Evolutionary conservation across 2,797 vertebrate genomes (phyloP).

Genomic region (Sebastes vulpes): DNA sequence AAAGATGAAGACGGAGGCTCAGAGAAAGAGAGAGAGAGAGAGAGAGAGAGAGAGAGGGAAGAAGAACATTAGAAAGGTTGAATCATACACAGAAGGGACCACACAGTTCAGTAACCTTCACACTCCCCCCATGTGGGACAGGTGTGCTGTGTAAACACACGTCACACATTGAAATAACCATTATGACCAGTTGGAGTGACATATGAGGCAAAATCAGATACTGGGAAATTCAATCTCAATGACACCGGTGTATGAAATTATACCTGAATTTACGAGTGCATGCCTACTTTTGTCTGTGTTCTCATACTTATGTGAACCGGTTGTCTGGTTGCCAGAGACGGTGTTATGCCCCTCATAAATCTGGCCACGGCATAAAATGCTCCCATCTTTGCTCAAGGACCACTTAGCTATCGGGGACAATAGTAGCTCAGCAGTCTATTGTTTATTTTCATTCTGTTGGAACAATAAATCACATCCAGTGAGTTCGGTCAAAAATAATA

Average conservation of each 20-base stretch:
- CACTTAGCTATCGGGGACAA: background rate
- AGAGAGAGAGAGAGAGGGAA: background rate
- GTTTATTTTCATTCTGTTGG: background rate
- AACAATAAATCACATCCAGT: background rate
- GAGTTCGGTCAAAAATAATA: background rate
- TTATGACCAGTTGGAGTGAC: background rate
- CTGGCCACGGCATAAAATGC: background rate
- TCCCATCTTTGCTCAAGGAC: background rate
- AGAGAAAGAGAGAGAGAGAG: background rate
- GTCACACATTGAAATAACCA: background rate
- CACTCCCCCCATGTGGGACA: background rate
- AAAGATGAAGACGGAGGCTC: constrained; percentile 9
- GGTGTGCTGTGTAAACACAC: constrained; percentile 1
- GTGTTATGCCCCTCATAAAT: background rate
- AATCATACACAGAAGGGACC: constrained; percentile 1
- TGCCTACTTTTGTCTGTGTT: background rate
- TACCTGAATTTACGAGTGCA: background rate
- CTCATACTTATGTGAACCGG: background rate
- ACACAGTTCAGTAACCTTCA: background rate
- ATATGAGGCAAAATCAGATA: background rate
- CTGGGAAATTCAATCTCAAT: background rate
- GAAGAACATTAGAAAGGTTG: constrained; percentile 4
- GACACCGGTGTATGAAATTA: background rate
- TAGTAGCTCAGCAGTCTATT: background rate
- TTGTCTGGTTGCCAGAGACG: background rate